These are phyloP conservation scores for Aphyosemion australe DNA, from an alignment of 2,113 vertebrate genomes.

Conservation along the genomic window DNA sequence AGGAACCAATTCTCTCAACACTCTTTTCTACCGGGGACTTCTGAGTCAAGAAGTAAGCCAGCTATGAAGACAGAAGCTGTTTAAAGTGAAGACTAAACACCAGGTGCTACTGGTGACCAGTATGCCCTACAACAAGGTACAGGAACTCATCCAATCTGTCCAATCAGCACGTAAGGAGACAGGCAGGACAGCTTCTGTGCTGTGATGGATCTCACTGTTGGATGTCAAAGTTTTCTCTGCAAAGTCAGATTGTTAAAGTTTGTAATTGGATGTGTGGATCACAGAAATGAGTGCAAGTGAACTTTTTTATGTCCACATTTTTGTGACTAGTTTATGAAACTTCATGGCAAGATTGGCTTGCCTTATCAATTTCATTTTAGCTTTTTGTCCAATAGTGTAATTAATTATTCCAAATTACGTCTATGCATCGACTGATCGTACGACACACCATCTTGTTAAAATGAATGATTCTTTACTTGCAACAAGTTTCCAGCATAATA, in stretches of 20 bases:
- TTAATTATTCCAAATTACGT: too few relatives aligned
- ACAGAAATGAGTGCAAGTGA: neutral
- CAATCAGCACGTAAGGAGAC: conserved; percentile 47
- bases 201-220: conserved; percentile 24
- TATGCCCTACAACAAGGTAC: conserved; percentile 53
- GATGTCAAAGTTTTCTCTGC: conserved; percentile 39
- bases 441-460: too few relatives aligned
- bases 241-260: conserved; percentile 19
- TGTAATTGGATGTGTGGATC: conserved; percentile 15
- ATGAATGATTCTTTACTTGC: too few relatives aligned
- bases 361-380: too few relatives aligned
- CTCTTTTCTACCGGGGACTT: conserved; percentile 52
- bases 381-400: too few relatives aligned
- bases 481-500: too few relatives aligned
- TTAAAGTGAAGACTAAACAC: conserved; percentile 69
- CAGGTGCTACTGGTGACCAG: conserved; percentile 61
- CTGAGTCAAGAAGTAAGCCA: conserved; percentile 57
- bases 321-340: neutral
- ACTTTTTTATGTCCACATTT: conserved; percentile 1
- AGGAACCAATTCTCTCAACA: conserved; percentile 75
- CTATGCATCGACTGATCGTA: too few relatives aligned
- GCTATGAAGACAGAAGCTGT: conserved; percentile 57
- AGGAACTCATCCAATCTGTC: conserved; percentile 57
- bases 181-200: conserved; percentile 19
- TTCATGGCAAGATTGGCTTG: too few relatives aligned